Evolutionary conservation across 1,140 invertebrate species (phyloP).

Genomic region (Papilio dardanus): DNA sequence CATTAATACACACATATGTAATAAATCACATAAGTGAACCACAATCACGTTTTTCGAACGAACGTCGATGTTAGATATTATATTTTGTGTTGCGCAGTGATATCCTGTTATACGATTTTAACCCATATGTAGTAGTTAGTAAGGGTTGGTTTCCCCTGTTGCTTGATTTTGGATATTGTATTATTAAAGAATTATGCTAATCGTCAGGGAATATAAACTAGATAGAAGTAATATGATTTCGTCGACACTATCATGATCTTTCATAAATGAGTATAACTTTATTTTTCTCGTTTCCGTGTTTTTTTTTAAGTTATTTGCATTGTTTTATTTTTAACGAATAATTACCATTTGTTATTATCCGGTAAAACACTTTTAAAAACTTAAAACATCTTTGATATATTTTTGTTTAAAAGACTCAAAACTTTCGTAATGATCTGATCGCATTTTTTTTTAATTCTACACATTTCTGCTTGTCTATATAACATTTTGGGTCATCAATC

Average conservation of each 20-base stretch:
- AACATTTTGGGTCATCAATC: no score
- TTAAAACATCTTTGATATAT: no score
- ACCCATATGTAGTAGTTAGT: not conserved
- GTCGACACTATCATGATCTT: slow-evolving; percentile 39
- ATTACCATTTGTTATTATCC: no score
- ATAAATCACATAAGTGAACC: slow-evolving; percentile 29
- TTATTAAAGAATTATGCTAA: slow-evolving; percentile 57
- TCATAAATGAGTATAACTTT: not conserved
- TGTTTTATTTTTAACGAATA: not conserved
- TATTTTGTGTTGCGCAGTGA: not conserved
- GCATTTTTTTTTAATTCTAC: not conserved
- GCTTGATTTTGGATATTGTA: slow-evolving; percentile 30
- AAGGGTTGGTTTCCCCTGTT: not conserved
- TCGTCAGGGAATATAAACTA: slow-evolving; percentile 52
- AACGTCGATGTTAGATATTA: slow-evolving; percentile 23
- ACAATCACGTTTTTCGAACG: slow-evolving; percentile 33
- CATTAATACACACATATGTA: slow-evolving; percentile 37
- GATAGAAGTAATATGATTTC: slow-evolving; percentile 52
- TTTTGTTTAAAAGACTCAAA: no score
- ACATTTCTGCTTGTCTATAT: not conserved
- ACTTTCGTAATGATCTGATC: no score
- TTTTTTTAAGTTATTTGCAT: not conserved
- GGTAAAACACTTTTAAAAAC: no score
- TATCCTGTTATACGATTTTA: not conserved
- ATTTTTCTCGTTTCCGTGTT: not conserved